Evolutionary conservation across 2,113 vertebrate genomes (phyloP).

Genomic region (Elgaria multicarinata): DNA sequence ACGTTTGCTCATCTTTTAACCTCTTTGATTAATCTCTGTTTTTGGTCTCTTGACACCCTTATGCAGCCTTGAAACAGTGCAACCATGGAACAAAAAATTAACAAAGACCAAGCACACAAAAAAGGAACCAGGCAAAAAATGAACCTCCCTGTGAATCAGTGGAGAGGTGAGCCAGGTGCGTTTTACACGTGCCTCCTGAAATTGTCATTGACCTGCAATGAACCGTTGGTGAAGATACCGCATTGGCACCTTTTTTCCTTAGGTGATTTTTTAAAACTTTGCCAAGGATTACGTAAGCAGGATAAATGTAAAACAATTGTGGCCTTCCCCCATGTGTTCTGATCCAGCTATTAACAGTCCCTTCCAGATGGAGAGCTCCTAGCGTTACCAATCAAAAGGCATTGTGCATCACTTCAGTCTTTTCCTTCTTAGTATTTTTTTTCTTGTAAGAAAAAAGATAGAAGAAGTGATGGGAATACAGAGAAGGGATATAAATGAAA

Average conservation of each 20-base stretch:
- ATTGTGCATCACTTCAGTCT: too few species aligned
- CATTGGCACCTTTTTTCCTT: background rate
- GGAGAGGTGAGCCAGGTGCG: too few species aligned
- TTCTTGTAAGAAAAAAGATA: too few species aligned
- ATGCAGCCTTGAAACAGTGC: background rate
- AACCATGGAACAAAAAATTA: background rate
- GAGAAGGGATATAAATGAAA: too few species aligned
- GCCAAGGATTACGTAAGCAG: background rate
- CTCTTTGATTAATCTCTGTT: background rate
- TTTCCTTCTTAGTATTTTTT: too few species aligned
- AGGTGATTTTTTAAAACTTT: background rate
- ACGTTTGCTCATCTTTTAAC: background rate
- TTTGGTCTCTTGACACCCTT: background rate
- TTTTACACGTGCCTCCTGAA: too few species aligned
- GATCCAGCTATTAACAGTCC: background rate
- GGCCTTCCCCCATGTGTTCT: background rate
- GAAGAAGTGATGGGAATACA: too few species aligned
- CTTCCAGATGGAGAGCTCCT: too few species aligned
- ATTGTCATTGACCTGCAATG: too few species aligned
- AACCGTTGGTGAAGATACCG: background rate
- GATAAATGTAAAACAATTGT: background rate
- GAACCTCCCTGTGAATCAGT: too few species aligned
- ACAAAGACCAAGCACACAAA: background rate
- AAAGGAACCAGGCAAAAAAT: background rate
- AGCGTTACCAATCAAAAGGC: too few species aligned